Conservation (phyloP, 2,888 invertebrate genomes). For the Encarsia formosa region DNA sequence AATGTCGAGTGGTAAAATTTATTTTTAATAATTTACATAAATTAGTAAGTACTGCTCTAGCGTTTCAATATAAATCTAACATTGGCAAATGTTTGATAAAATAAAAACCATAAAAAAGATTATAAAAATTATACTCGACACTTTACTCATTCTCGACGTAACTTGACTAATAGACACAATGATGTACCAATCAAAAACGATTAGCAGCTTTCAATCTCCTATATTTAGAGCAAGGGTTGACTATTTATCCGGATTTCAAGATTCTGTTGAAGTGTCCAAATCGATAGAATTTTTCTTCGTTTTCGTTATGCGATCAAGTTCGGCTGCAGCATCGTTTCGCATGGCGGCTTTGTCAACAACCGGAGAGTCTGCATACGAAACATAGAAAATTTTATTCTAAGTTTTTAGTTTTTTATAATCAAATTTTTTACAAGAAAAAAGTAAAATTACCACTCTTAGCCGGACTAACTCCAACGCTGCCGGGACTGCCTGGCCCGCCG, state of each 20-base stretch:
- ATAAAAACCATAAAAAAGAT: slow-evolving; percentile 12
- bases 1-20: slow-evolving; percentile 24
- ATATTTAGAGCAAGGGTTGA: slow-evolving; percentile 6
- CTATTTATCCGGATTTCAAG: slow-evolving; percentile 30
- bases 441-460: slow-evolving; percentile 31
- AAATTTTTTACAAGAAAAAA: background rate
- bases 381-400: background rate
- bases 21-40: slow-evolving; percentile 14
- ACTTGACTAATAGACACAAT: slow-evolving; percentile 17
- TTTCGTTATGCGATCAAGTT: slow-evolving; percentile 82
- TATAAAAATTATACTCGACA: slow-evolving; percentile 16
- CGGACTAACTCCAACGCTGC: slow-evolving; percentile 43
- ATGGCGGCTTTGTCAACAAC: slow-evolving; percentile 69
- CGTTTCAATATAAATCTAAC: slow-evolving; percentile 4
- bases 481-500: slow-evolving; percentile 51
- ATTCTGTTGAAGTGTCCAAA: slow-evolving; percentile 43
- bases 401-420: background rate
- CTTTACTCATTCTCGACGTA: slow-evolving; percentile 18
- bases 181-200: slow-evolving; percentile 1
- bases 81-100: slow-evolving; percentile 13
- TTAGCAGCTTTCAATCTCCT: slow-evolving; percentile 7
- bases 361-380: slow-evolving; percentile 28
- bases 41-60: slow-evolving; percentile 21
- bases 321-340: slow-evolving; percentile 87
- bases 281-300: slow-evolving; percentile 57